Percentiles rank a stretch among this genome's conserved stretches.
These are phyloP conservation scores for Lepidocyrtinus sp. DNA, from an alignment of 2,888 invertebrate genomes.

Conservation along the genomic window DNA sequence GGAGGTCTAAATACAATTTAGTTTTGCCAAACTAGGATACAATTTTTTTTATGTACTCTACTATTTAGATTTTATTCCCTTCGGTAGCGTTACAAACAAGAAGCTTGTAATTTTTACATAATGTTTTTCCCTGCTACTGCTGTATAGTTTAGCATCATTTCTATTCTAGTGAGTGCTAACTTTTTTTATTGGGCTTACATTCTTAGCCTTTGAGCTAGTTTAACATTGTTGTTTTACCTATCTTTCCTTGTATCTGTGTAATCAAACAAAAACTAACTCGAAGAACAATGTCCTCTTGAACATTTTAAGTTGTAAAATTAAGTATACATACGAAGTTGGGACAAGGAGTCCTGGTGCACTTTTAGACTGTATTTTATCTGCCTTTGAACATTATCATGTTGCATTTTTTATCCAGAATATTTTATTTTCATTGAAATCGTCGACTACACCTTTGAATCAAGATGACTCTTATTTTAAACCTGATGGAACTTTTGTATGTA, in stretches of 20 bases:
- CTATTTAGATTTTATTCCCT: no score
- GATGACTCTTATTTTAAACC: conserved; percentile 4
- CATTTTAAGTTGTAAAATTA: conserved; percentile 10
- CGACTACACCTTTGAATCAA: background rate
- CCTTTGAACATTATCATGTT: background rate
- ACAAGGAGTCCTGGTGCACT: background rate
- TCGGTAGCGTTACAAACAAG: no score
- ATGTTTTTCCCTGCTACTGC: no score
- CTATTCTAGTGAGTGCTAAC: no score
- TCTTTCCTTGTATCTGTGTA: conserved; percentile 55
- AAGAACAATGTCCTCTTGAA: conserved; percentile 38
- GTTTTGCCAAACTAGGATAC: no score
- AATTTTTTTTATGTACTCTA: no score
- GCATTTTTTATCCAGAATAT: background rate
- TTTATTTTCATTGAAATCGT: background rate
- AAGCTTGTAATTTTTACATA: no score
- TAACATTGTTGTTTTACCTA: conserved; percentile 52
- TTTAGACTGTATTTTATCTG: background rate
- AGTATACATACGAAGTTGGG: background rate
- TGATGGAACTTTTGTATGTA: conserved; percentile 43
- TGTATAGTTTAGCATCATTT: no score
- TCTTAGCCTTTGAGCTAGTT: conserved; percentile 42
- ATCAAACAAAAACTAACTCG: conserved; percentile 36
- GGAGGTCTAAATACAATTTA: no score
- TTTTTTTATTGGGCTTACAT: no score